Conservation (phyloP, 2,797 vertebrate genomes). For the Lepus townsendii region DNA sequence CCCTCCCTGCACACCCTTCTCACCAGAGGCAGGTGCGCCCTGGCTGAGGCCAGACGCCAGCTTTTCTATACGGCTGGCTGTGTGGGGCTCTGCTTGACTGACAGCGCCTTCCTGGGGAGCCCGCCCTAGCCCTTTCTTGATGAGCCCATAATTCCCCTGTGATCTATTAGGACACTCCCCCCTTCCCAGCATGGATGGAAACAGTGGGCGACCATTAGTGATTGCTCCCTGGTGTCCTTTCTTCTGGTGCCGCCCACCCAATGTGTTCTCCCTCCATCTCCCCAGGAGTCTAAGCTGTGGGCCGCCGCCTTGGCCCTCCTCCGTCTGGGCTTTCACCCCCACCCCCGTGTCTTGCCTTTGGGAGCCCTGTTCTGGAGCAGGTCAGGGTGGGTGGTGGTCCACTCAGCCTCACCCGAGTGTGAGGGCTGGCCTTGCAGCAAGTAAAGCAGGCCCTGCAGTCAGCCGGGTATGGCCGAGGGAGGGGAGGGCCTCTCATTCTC, state of each 20-base stretch:
- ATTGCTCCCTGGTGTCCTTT: background rate
- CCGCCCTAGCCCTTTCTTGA: background rate
- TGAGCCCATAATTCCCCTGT: background rate
- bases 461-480: background rate
- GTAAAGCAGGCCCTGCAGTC: background rate
- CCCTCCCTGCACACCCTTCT: fast-evolving
- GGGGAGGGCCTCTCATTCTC: background rate
- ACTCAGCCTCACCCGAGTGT: no score
- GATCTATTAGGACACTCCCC: no score
- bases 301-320: background rate
- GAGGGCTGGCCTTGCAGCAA: background rate
- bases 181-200: background rate
- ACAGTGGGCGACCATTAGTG: background rate
- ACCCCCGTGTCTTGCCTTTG: background rate
- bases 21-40: fast-evolving
- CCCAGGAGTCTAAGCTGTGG: background rate
- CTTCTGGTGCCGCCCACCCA: background rate
- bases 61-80: background rate
- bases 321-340: background rate
- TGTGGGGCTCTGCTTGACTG: background rate
- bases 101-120: background rate
- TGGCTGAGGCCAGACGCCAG: background rate
- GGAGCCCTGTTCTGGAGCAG: background rate
- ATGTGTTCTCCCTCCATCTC: background rate
- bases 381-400: background rate